A percentile compares a stretch with the other conserved stretches of the same genome.
Evolutionary conservation across 2,797 vertebrate genomes (phyloP).

Genomic region (Lepidocolaptes lacrymiger): DNA sequence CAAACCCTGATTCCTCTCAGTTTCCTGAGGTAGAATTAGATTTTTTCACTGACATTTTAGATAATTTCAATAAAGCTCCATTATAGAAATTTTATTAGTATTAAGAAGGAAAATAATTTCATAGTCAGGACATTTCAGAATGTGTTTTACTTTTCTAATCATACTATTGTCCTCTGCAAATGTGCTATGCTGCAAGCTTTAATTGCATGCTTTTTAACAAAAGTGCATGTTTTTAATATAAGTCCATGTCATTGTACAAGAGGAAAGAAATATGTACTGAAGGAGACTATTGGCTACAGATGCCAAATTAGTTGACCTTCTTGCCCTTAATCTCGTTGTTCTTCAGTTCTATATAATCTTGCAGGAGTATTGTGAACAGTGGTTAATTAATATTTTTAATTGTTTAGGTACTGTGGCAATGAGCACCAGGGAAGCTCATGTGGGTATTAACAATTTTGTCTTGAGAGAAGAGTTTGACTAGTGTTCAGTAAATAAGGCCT

Average conservation of each 20-base stretch:
- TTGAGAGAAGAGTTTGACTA: conserved; percentile 38
- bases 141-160: background rate
- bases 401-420: conserved; percentile 11
- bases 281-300: background rate
- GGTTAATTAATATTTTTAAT: conserved; percentile 67
- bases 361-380: background rate
- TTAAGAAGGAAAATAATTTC: background rate
- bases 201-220: background rate
- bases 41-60: background rate
- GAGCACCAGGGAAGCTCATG: background rate
- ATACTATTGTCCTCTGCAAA: background rate
- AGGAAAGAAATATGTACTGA: background rate
- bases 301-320: conserved; percentile 9
- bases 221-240: background rate
- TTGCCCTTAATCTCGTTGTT: conserved; percentile 50
- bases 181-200: background rate
- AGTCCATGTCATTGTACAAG: background rate
- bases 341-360: background rate
- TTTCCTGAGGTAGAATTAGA: background rate
- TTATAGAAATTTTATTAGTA: background rate
- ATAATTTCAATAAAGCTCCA: background rate
- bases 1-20: background rate
- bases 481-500: conserved; percentile 46
- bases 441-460: conserved; percentile 45
- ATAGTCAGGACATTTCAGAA: background rate